phyloP scores from a whole-genome alignment of 1,140 invertebrate genomes.

The Ceratitis capitata region DNA sequence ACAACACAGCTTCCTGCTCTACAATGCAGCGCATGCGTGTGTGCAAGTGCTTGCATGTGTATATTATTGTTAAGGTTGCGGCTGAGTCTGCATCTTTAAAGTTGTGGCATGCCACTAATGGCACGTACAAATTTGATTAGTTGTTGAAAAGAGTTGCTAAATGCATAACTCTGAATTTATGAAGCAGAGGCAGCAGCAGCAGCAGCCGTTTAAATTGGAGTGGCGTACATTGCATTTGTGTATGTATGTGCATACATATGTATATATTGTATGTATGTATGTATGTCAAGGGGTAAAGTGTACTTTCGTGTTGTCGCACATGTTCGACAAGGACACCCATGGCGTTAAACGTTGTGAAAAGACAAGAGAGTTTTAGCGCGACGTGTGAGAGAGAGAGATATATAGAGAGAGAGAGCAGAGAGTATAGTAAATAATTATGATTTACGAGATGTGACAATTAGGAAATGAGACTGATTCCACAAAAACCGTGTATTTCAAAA shows the following conservation, averaged over 20 bases:
- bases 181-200: neutral
- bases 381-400: neutral
- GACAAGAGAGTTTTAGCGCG: neutral
- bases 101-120: conserved; percentile 36
- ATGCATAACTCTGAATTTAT: conserved; percentile 30
- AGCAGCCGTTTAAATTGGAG: neutral
- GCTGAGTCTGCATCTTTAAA: neutral
- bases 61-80: neutral
- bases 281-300: neutral
- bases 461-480: too few species aligned
- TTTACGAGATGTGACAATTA: too few species aligned
- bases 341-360: neutral
- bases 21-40: neutral
- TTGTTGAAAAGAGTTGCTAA: conserved; percentile 37
- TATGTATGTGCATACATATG: too few species aligned
- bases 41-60: neutral
- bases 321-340: conserved; percentile 36
- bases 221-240: neutral
- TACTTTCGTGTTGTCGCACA: neutral
- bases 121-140: conserved; percentile 38
- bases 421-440: too few species aligned
- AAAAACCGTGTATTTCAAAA: too few species aligned
- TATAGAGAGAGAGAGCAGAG: neutral
- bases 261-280: too few species aligned
- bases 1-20: neutral